Conservation (phyloP, 1,140 invertebrate species). For the Atta cephalotes region DNA sequence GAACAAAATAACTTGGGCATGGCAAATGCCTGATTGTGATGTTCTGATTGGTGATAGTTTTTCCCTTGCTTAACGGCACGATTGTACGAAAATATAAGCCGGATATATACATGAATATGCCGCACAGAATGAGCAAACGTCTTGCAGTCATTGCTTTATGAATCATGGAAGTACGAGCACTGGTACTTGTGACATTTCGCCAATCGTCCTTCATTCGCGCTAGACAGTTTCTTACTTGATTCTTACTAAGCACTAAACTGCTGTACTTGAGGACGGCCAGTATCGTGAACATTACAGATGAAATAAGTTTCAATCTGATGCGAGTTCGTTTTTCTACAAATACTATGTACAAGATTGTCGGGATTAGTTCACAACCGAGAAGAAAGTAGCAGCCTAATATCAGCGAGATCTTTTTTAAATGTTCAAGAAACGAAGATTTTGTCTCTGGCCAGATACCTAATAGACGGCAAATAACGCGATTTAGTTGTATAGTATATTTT, state of each 20-base stretch:
- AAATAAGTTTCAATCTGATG: slow-evolving; percentile 73
- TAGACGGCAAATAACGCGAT: slow-evolving; percentile 28
- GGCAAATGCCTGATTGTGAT: slow-evolving; percentile 59
- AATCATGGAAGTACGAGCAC: slow-evolving; percentile 40
- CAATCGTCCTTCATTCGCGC: slow-evolving; percentile 76
- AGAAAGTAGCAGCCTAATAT: slow-evolving; percentile 20
- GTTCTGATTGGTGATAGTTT: slow-evolving; percentile 33
- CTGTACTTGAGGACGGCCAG: slow-evolving; percentile 77
- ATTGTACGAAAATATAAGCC: slow-evolving; percentile 45
- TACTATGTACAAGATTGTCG: slow-evolving; percentile 23
- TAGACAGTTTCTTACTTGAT: slow-evolving; percentile 71
- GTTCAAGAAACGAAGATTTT: not conserved
- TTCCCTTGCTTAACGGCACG: slow-evolving; percentile 40
- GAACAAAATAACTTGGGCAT: slow-evolving; percentile 69
- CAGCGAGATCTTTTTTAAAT: not conserved
- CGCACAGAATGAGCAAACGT: slow-evolving; percentile 34
- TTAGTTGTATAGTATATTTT: slow-evolving; percentile 28
- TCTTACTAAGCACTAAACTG: slow-evolving; percentile 61
- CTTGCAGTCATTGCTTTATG: slow-evolving; percentile 28
- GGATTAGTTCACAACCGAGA: slow-evolving; percentile 32
- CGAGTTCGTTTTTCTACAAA: slow-evolving; percentile 67
- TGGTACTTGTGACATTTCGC: slow-evolving; percentile 50
- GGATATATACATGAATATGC: slow-evolving; percentile 52
- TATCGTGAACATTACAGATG: slow-evolving; percentile 74
- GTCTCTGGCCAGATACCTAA: slow-evolving; percentile 46